These are phyloP conservation scores for Sitophilus oryzae DNA, from an alignment of 1,140 invertebrate species.

Conservation along the genomic window DNA sequence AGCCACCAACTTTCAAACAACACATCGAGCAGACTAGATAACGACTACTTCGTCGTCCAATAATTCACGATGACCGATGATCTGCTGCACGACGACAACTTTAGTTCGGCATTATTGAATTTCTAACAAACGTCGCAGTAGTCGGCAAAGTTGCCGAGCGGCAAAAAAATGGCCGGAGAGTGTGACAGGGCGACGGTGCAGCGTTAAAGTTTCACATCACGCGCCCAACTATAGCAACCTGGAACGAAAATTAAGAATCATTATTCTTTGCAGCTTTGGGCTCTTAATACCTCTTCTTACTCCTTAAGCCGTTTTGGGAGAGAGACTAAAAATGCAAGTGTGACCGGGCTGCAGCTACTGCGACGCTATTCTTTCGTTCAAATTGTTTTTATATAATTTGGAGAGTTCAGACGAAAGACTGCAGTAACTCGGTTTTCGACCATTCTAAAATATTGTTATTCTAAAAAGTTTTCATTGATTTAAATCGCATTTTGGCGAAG, in stretches of 20 bases:
- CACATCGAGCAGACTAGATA: too few species aligned
- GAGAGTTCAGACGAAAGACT: too few species aligned
- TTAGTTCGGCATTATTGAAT: constrained; percentile 44
- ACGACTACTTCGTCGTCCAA: too few species aligned
- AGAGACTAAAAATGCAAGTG: constrained; percentile 37
- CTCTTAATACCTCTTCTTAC: constrained; percentile 42
- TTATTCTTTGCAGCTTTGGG: constrained; percentile 45
- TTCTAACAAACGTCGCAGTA: constrained; percentile 43
- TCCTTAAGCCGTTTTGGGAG: constrained; percentile 42
- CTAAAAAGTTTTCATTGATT: too few species aligned
- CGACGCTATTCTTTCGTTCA: too few species aligned
- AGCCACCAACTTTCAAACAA: too few species aligned
- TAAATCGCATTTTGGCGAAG: too few species aligned
- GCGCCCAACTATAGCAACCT: constrained; percentile 41
- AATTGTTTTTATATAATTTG: too few species aligned
- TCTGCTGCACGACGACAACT: constrained; percentile 40
- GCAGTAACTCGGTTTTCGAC: too few species aligned
- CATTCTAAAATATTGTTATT: too few species aligned
- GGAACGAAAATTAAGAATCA: constrained; percentile 47
- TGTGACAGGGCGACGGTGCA: constrained; percentile 40
- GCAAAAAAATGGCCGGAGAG: constrained; percentile 40
- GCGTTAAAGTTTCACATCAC: constrained; percentile 41
- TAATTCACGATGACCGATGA: constrained; percentile 39
- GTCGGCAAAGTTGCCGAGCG: constrained; percentile 38
- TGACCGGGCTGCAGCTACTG: constrained; percentile 40